Evolutionary conservation across 2,113 vertebrate genomes (phyloP).

Genomic region (Caretta caretta): DNA sequence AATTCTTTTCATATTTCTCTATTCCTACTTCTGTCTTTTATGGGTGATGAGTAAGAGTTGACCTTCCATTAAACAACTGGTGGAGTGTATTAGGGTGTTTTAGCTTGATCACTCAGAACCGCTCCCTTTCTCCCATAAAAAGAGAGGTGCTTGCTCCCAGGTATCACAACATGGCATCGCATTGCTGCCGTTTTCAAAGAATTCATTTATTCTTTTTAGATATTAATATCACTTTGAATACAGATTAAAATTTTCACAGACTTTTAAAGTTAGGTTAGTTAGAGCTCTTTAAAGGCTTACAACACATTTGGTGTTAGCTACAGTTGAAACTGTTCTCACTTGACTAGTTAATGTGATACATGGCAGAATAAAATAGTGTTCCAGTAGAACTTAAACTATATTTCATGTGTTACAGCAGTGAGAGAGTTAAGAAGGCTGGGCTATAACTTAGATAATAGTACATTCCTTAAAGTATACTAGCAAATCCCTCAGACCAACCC

Average conservation of each 20-base stretch:
- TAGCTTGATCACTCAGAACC: neutral
- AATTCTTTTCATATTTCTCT: neutral
- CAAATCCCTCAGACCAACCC: slow-evolving; percentile 70
- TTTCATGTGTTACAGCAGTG: neutral
- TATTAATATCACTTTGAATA: neutral
- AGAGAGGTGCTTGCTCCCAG: slow-evolving; percentile 19
- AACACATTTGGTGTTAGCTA: neutral
- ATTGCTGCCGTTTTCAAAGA: slow-evolving; percentile 15
- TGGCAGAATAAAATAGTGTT: slow-evolving; percentile 41
- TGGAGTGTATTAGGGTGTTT: neutral
- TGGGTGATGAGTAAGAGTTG: neutral
- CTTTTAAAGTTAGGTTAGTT: slow-evolving; percentile 15
- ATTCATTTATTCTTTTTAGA: neutral
- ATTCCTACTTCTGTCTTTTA: neutral
- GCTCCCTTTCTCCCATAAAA: neutral
- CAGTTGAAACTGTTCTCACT: neutral
- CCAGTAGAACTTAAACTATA: neutral
- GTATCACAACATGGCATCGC: neutral
- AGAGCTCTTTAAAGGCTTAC: neutral
- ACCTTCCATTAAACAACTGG: neutral
- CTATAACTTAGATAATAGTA: slow-evolving; percentile 32
- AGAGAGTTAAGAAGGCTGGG: slow-evolving; percentile 74
- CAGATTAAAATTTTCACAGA: neutral
- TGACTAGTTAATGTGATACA: neutral
- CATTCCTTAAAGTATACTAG: slow-evolving; percentile 65